Evolutionary conservation across 2,888 invertebrate genomes (phyloP).

Genomic region (Pammene aurita): DNA sequence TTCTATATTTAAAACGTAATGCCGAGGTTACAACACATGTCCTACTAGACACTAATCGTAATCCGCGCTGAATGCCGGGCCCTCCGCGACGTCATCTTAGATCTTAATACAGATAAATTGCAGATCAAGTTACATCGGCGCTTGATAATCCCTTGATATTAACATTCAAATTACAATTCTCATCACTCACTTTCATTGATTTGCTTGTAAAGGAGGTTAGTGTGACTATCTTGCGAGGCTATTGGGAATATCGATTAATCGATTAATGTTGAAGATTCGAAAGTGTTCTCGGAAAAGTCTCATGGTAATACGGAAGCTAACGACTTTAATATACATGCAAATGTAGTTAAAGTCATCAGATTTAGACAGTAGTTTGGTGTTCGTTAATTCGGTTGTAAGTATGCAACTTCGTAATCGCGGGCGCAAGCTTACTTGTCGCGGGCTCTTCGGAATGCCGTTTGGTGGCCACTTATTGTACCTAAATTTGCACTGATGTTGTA

Average conservation of each 20-base stretch:
- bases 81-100: slow-evolving; percentile 54
- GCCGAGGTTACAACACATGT: slow-evolving; percentile 39
- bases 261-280: slow-evolving; percentile 51
- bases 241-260: slow-evolving; percentile 53
- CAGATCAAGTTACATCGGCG: slow-evolving; percentile 54
- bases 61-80: slow-evolving; percentile 57
- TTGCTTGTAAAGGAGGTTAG: slow-evolving; percentile 54
- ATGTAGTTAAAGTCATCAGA: slow-evolving; percentile 12
- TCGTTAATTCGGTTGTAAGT: slow-evolving; percentile 25
- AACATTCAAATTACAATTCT: slow-evolving; percentile 45
- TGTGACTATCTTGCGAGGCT: slow-evolving; percentile 49
- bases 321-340: slow-evolving; percentile 49
- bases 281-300: slow-evolving; percentile 49
- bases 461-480: slow-evolving; percentile 67
- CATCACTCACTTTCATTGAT: slow-evolving; percentile 32
- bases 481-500: slow-evolving; percentile 71
- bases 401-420: slow-evolving; percentile 33
- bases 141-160: slow-evolving; percentile 56
- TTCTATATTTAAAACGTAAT: slow-evolving; percentile 39
- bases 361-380: slow-evolving; percentile 27
- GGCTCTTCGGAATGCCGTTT: slow-evolving; percentile 71
- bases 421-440: slow-evolving; percentile 47
- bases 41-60: slow-evolving; percentile 54
- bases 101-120: slow-evolving; percentile 70
- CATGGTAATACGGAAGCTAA: slow-evolving; percentile 49